Evolutionary conservation across 2,113 vertebrate species (phyloP), one percentile per base, ranked within the genome.

Genomic region (Cepphus grylle): DNA sequence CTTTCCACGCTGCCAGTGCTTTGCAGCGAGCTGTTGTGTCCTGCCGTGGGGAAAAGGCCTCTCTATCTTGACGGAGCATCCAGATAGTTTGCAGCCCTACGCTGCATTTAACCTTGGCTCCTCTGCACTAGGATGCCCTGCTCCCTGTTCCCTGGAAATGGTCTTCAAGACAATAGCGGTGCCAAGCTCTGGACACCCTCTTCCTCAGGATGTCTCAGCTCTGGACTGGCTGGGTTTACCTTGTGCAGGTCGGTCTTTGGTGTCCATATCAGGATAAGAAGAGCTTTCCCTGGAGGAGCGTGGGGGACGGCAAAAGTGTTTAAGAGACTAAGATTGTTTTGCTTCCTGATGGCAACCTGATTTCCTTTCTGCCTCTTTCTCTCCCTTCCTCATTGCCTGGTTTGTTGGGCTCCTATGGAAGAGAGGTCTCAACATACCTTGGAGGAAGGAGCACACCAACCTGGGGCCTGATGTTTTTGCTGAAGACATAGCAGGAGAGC

Each of bases 321-420:
- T 11, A 76, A 47, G 27, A 62, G 47, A 32, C 25, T 13, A 30
- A 62, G n/a, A 18, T 25, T 49, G 5, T 11, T 92, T n/a, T 49
- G 29, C 15, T 47, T 66, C 38, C 52, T 27, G 42, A n/a, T 38
- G n/a, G 45, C 30, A 72, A 66, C 50, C 36, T 88, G 69, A 55
- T 63, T 30, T 43, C 29, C 67, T 50, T 79, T 11, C 66, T 85
- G 38, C 27, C 21, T 81, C 93, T 84, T n/a, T 74, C 42, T 45
- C n/a, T 59, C 77, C 96, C 90, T 96, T 98, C 74, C 93, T 98
- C 9, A 95, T 98, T 73, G 98, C 98, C 45, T 98, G 86, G 27
- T 88, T 98, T 84, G 98, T 98, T 88, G 98, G 98, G 47, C 93
- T 78, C 49, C 96, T 97, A 36, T 96, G 98, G n/a, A 98, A 98